A percentile compares a stretch with the other conserved stretches of the same genome.
Evolutionary conservation across 2,888 invertebrate genomes (phyloP).

Genomic region (Apamea sordens): DNA sequence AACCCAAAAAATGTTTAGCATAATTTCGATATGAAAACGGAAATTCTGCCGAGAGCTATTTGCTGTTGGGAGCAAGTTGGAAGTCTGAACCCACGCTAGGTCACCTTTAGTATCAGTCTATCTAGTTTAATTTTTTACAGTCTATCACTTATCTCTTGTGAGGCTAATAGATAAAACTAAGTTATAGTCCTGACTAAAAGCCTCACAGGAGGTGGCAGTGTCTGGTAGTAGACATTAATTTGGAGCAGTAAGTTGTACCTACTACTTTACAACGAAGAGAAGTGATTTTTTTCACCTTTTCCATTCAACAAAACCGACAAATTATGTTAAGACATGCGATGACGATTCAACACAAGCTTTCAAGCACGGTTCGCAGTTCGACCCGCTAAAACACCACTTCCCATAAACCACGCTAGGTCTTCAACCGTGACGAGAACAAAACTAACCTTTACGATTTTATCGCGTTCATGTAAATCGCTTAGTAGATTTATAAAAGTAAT

Average conservation of each 20-base stretch:
- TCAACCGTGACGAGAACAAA: slow-evolving; percentile 78
- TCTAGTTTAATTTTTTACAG: slow-evolving; percentile 12
- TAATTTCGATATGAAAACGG: no score
- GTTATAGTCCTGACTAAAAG: not conserved
- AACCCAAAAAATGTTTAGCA: accelerated
- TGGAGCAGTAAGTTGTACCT: not conserved
- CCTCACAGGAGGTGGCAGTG: not conserved
- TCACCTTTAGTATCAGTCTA: slow-evolving; percentile 4
- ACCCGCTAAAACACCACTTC: slow-evolving; percentile 32
- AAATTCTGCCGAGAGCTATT: not conserved
- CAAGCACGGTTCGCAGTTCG: slow-evolving; percentile 24
- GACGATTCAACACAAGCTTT: not conserved
- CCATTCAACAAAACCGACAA: not conserved
- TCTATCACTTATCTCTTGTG: not conserved
- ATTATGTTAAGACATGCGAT: slow-evolving; percentile 6
- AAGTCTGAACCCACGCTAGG: not conserved
- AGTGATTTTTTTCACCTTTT: not conserved
- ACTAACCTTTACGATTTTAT: slow-evolving; percentile 81
- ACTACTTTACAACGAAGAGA: not conserved
- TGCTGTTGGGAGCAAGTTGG: not conserved
- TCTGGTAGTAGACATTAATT: not conserved
- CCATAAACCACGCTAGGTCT: slow-evolving; percentile 58
- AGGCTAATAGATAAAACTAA: not conserved
- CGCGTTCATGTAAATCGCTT: slow-evolving; percentile 81
- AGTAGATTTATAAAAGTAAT: slow-evolving; percentile 85